Base-by-base conservation (phyloP, 2,113 vertebrate species). In the Pituophis catenifer region DNA sequence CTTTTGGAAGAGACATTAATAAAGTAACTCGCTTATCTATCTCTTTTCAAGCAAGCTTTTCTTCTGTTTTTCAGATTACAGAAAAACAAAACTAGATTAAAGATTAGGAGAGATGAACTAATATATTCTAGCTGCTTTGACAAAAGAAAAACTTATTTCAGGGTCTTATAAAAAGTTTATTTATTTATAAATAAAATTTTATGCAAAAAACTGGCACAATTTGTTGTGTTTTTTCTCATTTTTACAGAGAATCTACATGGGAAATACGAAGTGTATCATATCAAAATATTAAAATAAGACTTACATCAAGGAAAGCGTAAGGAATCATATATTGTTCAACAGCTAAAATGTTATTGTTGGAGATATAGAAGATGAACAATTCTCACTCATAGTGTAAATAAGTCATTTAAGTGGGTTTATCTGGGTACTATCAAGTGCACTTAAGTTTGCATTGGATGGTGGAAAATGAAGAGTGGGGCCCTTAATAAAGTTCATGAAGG, bases 71-170 rank as follows among this genome's bases (percentile, higher is more conserved):
- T 33, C 94, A 96, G 95, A 88, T 70, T 44, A 97, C 89, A 91
- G 93, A 95, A 91, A 96, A 94, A 91, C 93, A 96, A 94, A 97
- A 96, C 92, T 95, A 96, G 93, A 93, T 94, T 95, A 95, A 94
- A 93, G 85, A 95, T 95, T 96, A 93, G 97, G 93, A 94, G 92
- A 85, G 96, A 94, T 94, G 95, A 97, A 93, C 92, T 96, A 2
- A 38, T 33, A 92, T 95, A 86, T 93, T 94, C 55, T 86, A 95
- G 93, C 89, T 95, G 91, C 70, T 94, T 94, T 89, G 50, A 85
- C 92, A 90, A 85, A n/a, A 9, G 91, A 92, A 17, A 13, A 86
- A 91, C 89, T 94, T 93, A 95, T 96, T 97, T 91, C 93, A 95
- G 93, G 62, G 91, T 90, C 92, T 94, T 92, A 55, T 90, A 93